Base-by-base conservation (phyloP, 2,113 vertebrate genomes). In the Esox niger region DNA sequence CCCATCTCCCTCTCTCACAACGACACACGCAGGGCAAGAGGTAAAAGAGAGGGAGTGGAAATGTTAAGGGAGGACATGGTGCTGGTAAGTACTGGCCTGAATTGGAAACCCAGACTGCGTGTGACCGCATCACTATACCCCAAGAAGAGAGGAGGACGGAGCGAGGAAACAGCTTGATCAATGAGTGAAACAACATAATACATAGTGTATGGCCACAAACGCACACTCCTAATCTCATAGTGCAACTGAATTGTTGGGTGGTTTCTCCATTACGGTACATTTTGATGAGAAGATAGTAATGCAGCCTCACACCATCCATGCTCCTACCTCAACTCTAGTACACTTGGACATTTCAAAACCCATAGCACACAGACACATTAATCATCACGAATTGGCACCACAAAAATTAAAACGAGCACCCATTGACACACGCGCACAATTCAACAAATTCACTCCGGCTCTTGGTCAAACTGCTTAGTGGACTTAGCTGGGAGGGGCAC, bases 401-500 rank as follows among this genome's bases (percentile, higher is more conserved):
- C 58, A 29, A 17, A 46, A 38, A 56, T 55, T 61, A 25, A 25
- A 55, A 1, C 6, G 54, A 23, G 56, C 54, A 35, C 21, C 20
- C 47, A 52, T n/a, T n/a, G 6, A 38, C 35, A 38, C 32, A 8
- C 32, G 5, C 38, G 4, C 35, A 15, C 11, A 15, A 0, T 15
- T 15, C 38, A 43, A 17, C 11, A 2, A 43, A 43, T 43, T 6
- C 38, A 43, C 38, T 43, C 11, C 38, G 11, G 13, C 13, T 43
- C 38, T 57, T 52, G 33, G 62, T 65, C 62, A 80, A 74, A 64
- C 56, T 74, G 61, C 64, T 74, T 77, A 73, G 71, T 49, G 3
- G 60, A 43, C 70, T 47, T 64, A 69, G 64, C 55, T 56, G 71
- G 72, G 25, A 64, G 70, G 68, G 62, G 49, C 76, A 80, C 73